Conservation (phyloP, 2,113 vertebrate genomes). For the Tichodroma muraria region DNA sequence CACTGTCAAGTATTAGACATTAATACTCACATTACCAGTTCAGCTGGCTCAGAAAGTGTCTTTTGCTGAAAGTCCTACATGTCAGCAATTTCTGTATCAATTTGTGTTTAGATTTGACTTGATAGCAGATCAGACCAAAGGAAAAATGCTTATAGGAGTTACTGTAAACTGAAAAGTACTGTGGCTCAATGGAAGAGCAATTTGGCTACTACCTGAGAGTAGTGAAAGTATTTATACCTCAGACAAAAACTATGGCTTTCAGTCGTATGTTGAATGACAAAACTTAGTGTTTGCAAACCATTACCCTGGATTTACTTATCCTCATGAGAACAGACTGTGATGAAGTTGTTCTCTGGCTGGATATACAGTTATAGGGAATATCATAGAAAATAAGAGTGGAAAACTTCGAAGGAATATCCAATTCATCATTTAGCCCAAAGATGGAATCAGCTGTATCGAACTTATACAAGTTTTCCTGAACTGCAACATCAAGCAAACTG, state of each 20-base stretch:
- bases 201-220: not conserved
- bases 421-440: not conserved
- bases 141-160: not conserved
- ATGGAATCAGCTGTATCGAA: not conserved
- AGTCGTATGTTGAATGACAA: not conserved
- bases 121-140: not conserved
- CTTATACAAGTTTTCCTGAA: not conserved
- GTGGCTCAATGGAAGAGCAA: not conserved
- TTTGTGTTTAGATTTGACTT: not conserved
- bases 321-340: not conserved
- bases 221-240: not conserved
- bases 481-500: not conserved
- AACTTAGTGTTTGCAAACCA: not conserved
- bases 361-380: not conserved
- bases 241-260: not conserved
- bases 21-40: not conserved
- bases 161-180: not conserved
- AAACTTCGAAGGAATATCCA: not conserved
- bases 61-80: not conserved
- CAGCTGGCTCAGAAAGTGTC: not conserved
- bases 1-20: not conserved
- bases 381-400: not conserved
- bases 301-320: not conserved
- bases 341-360: not conserved
- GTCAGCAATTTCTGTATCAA: not conserved